phyloP scores from a whole-genome alignment of 2,113 vertebrate species.

The Neolamprologus cancellatus region DNA sequence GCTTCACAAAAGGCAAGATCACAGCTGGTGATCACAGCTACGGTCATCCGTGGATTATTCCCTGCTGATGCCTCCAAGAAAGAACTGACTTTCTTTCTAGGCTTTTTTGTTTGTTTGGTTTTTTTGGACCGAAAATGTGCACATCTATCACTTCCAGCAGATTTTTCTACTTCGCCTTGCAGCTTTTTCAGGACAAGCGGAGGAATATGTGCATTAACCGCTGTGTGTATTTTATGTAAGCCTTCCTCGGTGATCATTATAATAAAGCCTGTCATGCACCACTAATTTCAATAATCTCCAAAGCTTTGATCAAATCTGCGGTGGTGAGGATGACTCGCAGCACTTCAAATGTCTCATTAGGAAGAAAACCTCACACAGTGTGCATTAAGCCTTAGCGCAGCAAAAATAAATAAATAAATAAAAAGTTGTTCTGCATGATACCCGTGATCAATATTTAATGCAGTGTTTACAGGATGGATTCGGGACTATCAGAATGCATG shows the following conservation, averaged over 20 bases:
- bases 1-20: background rate
- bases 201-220: background rate
- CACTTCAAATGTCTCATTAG: slow-evolving; percentile 32
- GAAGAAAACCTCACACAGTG: background rate
- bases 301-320: slow-evolving; percentile 31
- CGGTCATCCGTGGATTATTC: background rate
- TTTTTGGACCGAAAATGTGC: background rate
- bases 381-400: background rate
- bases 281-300: slow-evolving; percentile 14
- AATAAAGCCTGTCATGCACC: background rate
- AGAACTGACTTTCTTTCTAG: background rate
- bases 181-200: background rate
- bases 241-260: background rate
- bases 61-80: background rate
- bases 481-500: slow-evolving; percentile 3
- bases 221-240: background rate
- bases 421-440: background rate
- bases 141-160: background rate
- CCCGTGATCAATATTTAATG: slow-evolving; percentile 54
- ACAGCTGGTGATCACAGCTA: background rate
- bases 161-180: background rate
- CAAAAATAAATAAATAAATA: background rate
- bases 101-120: background rate
- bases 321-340: background rate
- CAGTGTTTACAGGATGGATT: slow-evolving; percentile 31